These are phyloP conservation scores for Eutrigla gurnardus DNA, from an alignment of 2,797 vertebrate species.

Conservation along the genomic window DNA sequence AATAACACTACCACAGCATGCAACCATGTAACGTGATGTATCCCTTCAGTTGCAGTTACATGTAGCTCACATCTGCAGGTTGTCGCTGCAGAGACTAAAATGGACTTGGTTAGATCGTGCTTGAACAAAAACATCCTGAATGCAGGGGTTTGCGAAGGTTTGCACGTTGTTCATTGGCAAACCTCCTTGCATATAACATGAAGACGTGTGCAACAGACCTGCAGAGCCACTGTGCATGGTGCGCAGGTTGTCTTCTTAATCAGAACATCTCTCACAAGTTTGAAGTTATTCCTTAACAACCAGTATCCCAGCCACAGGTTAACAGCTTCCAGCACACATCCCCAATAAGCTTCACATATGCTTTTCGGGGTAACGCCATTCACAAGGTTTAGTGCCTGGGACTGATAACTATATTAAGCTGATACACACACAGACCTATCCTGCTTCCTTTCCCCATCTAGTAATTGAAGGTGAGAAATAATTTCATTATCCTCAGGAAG, in stretches of 20 bases:
- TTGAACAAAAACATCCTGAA: background rate
- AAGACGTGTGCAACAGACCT: background rate
- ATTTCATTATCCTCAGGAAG: slow-evolving; percentile 86
- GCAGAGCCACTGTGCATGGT: background rate
- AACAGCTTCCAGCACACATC: slow-evolving; percentile 10
- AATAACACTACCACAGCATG: background rate
- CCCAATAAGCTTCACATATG: slow-evolving; percentile 29
- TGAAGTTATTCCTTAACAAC: background rate
- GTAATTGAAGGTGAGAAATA: slow-evolving; percentile 88
- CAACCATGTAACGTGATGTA: background rate
- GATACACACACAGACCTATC: slow-evolving; percentile 37
- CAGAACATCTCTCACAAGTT: background rate
- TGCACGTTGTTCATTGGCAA: background rate
- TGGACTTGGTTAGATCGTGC: background rate
- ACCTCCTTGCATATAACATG: background rate
- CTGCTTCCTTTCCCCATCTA: slow-evolving; percentile 79
- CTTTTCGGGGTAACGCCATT: slow-evolving; percentile 35
- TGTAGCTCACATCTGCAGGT: background rate
- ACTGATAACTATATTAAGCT: slow-evolving; percentile 50
- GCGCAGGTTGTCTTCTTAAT: background rate
- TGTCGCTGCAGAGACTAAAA: background rate
- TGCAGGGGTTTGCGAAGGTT: no score
- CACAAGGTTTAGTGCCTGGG: slow-evolving; percentile 44
- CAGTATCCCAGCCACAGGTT: background rate
- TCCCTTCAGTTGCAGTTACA: background rate